Conservation (phyloP, 2,888 invertebrate species). For the Drosophila bunnanda region DNA sequence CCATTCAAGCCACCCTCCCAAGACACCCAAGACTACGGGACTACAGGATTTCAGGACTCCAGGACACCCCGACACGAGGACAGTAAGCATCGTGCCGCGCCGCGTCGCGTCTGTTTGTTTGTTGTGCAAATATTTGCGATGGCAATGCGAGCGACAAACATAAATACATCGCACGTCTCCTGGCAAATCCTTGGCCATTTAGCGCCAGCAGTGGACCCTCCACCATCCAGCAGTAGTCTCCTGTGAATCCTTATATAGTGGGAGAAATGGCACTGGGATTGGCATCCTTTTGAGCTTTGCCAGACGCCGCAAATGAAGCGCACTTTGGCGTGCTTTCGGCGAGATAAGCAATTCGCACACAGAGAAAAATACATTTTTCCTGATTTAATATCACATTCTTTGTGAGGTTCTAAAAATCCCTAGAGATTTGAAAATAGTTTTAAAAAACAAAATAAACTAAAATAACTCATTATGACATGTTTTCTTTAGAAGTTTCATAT, state of each 20-base stretch:
- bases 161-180: constrained; percentile 59
- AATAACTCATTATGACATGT: too few species aligned
- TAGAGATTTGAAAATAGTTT: neutral
- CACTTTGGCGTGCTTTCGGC: constrained; percentile 66
- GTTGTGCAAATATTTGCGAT: constrained; percentile 72
- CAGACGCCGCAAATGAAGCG: constrained; percentile 73
- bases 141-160: constrained; percentile 71
- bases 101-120: constrained; percentile 48
- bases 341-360: constrained; percentile 67
- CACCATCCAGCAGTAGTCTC: constrained; percentile 16
- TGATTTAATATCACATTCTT: neutral
- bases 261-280: constrained; percentile 2
- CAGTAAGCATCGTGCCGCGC: constrained; percentile 1
- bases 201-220: constrained; percentile 66
- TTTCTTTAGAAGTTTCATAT: too few species aligned
- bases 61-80: neutral
- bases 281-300: constrained; percentile 67
- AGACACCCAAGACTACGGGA: constrained; percentile 16
- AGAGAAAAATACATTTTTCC: neutral
- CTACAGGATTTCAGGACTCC: neutral
- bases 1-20: constrained; percentile 55
- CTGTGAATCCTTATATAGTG: neutral
- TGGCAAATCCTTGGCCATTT: constrained; percentile 71
- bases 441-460: neutral
- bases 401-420: neutral